These are phyloP conservation scores for Cepaea hortensis DNA, from an alignment of 2,888 invertebrate species.

Conservation along the genomic window DNA sequence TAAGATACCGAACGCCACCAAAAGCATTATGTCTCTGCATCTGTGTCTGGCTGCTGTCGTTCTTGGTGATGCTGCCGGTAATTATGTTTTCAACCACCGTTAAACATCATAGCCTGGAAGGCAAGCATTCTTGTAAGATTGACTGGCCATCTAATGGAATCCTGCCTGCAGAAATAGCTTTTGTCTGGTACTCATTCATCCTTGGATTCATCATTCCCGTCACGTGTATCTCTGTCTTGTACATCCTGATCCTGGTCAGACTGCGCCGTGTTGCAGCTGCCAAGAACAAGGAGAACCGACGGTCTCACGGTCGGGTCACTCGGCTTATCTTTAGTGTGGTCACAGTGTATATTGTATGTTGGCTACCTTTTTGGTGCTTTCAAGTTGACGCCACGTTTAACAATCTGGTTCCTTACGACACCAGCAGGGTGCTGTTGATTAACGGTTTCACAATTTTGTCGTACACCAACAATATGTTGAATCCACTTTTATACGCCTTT, in stretches of 20 bases:
- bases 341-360: constrained; percentile 73
- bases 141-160: constrained; percentile 68
- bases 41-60: constrained; percentile 75
- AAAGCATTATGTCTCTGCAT: constrained; percentile 73
- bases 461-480: constrained; percentile 74
- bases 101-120: constrained; percentile 48
- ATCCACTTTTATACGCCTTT: constrained; percentile 75
- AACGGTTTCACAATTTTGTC: constrained; percentile 72
- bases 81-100: constrained; percentile 75
- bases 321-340: constrained; percentile 74
- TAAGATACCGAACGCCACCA: constrained; percentile 70
- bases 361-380: constrained; percentile 75
- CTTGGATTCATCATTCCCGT: constrained; percentile 74
- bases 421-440: constrained; percentile 66
- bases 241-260: constrained; percentile 71
- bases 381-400: constrained; percentile 67
- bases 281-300: constrained; percentile 71
- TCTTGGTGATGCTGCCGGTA: constrained; percentile 76
- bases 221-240: constrained; percentile 72
- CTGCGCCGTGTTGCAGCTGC: constrained; percentile 70
- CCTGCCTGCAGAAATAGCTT: constrained; percentile 70
- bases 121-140: constrained; percentile 66
- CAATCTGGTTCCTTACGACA: background rate
- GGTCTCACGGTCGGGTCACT: constrained; percentile 72
- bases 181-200: constrained; percentile 74